Evolutionary conservation across 2,113 vertebrate genomes (phyloP), one percentile per base, ranked within the genome.

Genomic region (Synchiropus splendidus): DNA sequence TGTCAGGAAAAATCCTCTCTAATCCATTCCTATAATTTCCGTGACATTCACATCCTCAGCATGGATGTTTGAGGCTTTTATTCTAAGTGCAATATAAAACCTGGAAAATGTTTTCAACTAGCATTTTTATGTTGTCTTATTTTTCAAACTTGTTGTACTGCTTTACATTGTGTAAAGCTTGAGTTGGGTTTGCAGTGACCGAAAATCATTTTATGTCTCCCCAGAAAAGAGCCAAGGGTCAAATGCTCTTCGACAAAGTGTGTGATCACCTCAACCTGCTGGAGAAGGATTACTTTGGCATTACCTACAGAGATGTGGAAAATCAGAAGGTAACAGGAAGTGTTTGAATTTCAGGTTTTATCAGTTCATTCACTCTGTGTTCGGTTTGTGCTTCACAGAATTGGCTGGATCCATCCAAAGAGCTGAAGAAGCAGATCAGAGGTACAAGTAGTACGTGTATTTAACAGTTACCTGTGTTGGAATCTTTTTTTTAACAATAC

Each of bases 251-350:
- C 1, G 90, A 94, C 64, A 97, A 92, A 86, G 87, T 98, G 2
- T 98, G 94, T 0, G 92, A 94, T 35, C 92, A 97, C 65, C 89
- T 98, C 54, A 98, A 98, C 66, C 87, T 98, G 10, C 75, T 98
- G 79, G 95, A 98, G 75, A 96, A 87, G 75, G 95, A 98, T 74
- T 98, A 98, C 72, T 98, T 93, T 44, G 93, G 95, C 9, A 81
- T 98, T 53, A 90, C 90, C 0, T 88, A 91, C 80, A 87, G 87
- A 64, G 95, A 98, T 52, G 70, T 89, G 10, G 94, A 98, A 72
- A 91, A 89, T 70, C 95, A 97, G 75, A 98, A 96, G 91, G 95
- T 98, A 78, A 74, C 16, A 2, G 0, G 10, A 17, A 5, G 42
- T 2, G 0, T 14, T 40, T 38, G 12, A 3, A 37, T 38, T 10